phyloP scores from a whole-genome alignment of 2,888 invertebrate species.

The Acleris emargana region DNA sequence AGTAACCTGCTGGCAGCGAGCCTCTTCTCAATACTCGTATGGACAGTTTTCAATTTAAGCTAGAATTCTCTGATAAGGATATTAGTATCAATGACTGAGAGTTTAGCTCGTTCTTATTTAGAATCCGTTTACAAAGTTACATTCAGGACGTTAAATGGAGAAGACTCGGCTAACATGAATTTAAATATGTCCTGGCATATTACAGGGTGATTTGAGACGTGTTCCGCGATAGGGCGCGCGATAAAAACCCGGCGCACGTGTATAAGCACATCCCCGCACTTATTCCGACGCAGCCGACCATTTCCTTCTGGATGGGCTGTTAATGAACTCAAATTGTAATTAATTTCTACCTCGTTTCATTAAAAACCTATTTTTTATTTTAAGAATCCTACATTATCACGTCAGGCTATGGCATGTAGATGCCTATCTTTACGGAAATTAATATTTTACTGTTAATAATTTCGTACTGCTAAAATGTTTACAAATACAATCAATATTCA shows the following conservation, averaged over 20 bases:
- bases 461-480: no score
- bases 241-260: slow-evolving; percentile 39
- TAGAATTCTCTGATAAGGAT: no score
- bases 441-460: no score
- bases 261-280: slow-evolving; percentile 42
- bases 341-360: neutral
- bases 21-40: no score
- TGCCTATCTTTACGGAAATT: no score
- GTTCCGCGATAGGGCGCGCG: slow-evolving; percentile 44
- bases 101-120: slow-evolving; percentile 4
- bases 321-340: slow-evolving; percentile 13
- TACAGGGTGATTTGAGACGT: slow-evolving; percentile 46
- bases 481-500: neutral
- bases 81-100: no score
- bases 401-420: no score
- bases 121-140: slow-evolving; percentile 8
- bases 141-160: slow-evolving; percentile 21
- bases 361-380: no score
- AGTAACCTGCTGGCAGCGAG: no score
- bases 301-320: slow-evolving; percentile 23
- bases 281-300: slow-evolving; percentile 35
- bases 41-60: no score
- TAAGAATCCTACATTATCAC: no score
- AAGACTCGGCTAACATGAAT: slow-evolving; percentile 41
- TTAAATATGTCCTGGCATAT: slow-evolving; percentile 45